Conservation (phyloP, 2,888 invertebrate species). For the Drosophila algonquin region DNA sequence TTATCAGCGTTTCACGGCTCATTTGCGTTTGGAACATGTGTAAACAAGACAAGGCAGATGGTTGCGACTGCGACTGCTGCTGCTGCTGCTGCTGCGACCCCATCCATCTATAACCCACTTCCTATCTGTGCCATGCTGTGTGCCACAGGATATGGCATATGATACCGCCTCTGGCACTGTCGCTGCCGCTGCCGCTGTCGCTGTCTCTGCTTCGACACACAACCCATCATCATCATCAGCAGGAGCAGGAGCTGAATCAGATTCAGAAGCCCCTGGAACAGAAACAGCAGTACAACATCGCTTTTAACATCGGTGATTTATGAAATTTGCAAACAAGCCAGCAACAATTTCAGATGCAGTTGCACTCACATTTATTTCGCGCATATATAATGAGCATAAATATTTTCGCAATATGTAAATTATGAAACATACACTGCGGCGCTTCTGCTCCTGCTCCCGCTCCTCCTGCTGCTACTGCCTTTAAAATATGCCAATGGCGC, state of each 20-base stretch:
- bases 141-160: constrained; percentile 36
- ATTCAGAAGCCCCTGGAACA: constrained; percentile 18
- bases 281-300: constrained; percentile 21
- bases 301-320: constrained; percentile 71
- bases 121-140: not conserved
- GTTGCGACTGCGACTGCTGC: constrained; percentile 4
- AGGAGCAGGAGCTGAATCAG: not conserved
- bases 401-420: constrained; percentile 57
- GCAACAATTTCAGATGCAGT: constrained; percentile 34
- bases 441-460: not conserved
- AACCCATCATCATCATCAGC: constrained; percentile 50
- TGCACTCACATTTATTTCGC: constrained; percentile 45
- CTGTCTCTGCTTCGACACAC: constrained; percentile 24
- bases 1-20: constrained; percentile 77
- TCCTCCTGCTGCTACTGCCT: not conserved
- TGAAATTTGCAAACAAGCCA: constrained; percentile 57
- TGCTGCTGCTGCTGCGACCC: not conserved
- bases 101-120: constrained; percentile 9
- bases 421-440: constrained; percentile 47
- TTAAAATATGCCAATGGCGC: constrained; percentile 54
- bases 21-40: constrained; percentile 75
- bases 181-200: not conserved
- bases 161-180: constrained; percentile 36
- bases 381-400: constrained; percentile 64
- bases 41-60: constrained; percentile 64